Conservation (phyloP, 1,140 invertebrate genomes). For the Anthonomus grandis region DNA sequence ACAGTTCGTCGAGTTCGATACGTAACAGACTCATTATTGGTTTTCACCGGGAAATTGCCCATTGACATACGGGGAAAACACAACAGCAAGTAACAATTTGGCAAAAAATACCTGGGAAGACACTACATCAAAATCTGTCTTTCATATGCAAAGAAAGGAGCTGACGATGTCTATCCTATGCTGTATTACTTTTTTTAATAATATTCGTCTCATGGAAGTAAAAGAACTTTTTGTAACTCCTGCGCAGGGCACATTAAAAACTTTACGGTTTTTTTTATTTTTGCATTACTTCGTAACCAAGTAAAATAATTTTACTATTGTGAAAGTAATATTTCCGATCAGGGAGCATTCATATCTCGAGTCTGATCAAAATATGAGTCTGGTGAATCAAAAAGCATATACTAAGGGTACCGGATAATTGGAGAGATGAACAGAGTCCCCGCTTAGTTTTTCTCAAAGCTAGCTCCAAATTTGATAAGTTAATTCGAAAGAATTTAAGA, state of each 20-base stretch:
- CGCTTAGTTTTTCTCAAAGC: slow-evolving; percentile 10
- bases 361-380: slow-evolving; percentile 20
- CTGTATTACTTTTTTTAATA: slow-evolving; percentile 18
- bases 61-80: slow-evolving; percentile 13
- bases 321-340: slow-evolving; percentile 28
- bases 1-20: slow-evolving; percentile 17
- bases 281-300: slow-evolving; percentile 24
- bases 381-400: slow-evolving; percentile 21
- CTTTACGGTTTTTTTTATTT: slow-evolving; percentile 26
- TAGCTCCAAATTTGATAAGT: too few species aligned
- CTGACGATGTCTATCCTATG: slow-evolving; percentile 20
- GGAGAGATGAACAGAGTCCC: slow-evolving; percentile 3
- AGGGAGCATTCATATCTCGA: slow-evolving; percentile 10
- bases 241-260: slow-evolving; percentile 29
- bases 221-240: slow-evolving; percentile 23
- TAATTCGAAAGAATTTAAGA: too few species aligned
- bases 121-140: slow-evolving; percentile 13
- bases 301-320: slow-evolving; percentile 11
- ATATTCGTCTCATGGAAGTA: slow-evolving; percentile 17
- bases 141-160: slow-evolving; percentile 21
- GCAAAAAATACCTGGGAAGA: slow-evolving; percentile 7
- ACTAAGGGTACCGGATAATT: neutral
- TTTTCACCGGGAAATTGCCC: slow-evolving; percentile 17
- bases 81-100: neutral
- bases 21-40: slow-evolving; percentile 11